These are phyloP conservation scores for Melanocharis versteri DNA, from an alignment of 2,113 vertebrate genomes.

Conservation along the genomic window DNA sequence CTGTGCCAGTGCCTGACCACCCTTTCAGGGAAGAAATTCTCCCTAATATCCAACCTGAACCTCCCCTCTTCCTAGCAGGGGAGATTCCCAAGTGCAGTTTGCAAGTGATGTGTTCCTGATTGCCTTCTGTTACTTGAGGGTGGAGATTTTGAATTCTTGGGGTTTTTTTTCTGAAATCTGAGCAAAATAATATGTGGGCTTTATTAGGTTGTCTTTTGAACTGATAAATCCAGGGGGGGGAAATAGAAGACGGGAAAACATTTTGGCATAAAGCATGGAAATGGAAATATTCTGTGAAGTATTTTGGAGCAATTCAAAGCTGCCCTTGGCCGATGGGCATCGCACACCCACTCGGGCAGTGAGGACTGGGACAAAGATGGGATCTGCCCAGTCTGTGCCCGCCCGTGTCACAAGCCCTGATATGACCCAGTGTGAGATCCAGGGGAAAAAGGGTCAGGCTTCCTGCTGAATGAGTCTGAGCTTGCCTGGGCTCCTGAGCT, in stretches of 20 bases:
- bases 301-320: neutral
- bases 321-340: neutral
- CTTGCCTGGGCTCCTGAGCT: neutral
- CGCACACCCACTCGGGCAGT: neutral
- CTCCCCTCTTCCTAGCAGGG: neutral
- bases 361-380: neutral
- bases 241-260: neutral
- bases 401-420: neutral
- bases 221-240: rapidly evolving
- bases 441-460: neutral
- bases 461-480: neutral
- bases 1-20: neutral
- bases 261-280: neutral
- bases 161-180: neutral
- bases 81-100: neutral
- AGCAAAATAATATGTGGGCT: neutral
- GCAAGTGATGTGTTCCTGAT: neutral
- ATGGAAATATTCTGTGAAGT: neutral
- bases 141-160: neutral
- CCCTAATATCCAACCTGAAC: neutral
- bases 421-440: neutral
- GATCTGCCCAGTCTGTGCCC: neutral
- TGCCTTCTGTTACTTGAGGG: neutral
- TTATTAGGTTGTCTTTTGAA: neutral
- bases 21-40: neutral